Base-by-base conservation (phyloP, 2,113 vertebrate species). In the Leuciscus idus region DNA sequence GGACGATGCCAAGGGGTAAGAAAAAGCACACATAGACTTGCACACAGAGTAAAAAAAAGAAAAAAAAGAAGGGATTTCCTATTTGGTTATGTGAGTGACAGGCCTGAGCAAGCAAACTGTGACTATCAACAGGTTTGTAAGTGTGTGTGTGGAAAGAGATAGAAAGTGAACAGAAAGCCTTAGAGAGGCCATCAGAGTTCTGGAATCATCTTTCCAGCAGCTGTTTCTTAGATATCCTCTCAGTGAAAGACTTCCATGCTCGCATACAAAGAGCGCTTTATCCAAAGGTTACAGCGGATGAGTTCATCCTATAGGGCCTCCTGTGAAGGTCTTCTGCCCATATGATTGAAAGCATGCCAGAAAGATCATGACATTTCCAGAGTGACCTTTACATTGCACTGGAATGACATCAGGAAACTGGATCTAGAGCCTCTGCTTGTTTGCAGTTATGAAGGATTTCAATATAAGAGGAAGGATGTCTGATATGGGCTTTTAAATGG, bases 291-390 rank as follows among this genome's bases (percentile, higher is more conserved):
- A 72, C 55, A n/a, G 78, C 26, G 55, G 48, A 64, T 75, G 68
- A 68, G 72, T 75, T 70, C 23, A 73, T 26, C n/a, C 48, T 23
- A 86, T 78, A 79, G 62, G 50, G 78, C 79, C 39, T 62, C 17
- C 36, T 72, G 50, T 80, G 78, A 83, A 10, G 6, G 30, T 48
- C 55, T 68, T 72, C 33, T 39, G n/a, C 21, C 13, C 1, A 30
- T 21, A 21, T 57, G 75, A 68, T 10, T 43, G 50, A 72, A 72
- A 23, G 17, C 39, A 43, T 36, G 15, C 72, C 66, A 68, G 55
- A 89, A 75, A 88, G 84, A 70, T 86, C 81, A 89, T 85, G 88
- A 26, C 81, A 86, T 88, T 87, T 83, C 73, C 68, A 73, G 33
- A 48, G 46, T 78, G 84, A 89, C 86, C 84, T 89, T 89, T 84